Evolutionary conservation across 2,888 invertebrate genomes (phyloP).

Genomic region (Drosophila dives): DNA sequence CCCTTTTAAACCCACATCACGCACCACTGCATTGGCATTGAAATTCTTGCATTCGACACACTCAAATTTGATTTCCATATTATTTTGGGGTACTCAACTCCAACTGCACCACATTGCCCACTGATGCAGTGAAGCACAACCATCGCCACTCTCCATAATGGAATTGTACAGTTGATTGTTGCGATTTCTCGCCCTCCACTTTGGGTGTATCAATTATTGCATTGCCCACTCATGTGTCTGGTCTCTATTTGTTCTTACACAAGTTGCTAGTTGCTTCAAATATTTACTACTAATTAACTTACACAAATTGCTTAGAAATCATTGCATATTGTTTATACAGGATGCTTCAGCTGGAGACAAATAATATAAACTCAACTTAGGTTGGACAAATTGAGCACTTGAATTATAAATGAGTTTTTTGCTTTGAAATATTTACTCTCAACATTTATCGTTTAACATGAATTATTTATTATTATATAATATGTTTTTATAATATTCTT

Average conservation of each 20-base stretch:
- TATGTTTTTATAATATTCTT: not conserved
- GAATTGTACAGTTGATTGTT: constrained; percentile 29
- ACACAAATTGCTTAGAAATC: constrained; percentile 60
- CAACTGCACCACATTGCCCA: constrained; percentile 24
- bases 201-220: constrained; percentile 48
- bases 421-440: not conserved
- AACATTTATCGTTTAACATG: too few species aligned
- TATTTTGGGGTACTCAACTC: constrained; percentile 44
- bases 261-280: constrained; percentile 63
- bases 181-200: constrained; percentile 25
- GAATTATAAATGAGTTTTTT: not conserved
- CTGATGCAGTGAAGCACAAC: constrained; percentile 55
- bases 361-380: not conserved
- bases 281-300: constrained; percentile 65
- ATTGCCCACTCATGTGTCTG: constrained; percentile 20
- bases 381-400: not conserved
- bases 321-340: constrained; percentile 42
- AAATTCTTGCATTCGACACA: constrained; percentile 57
- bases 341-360: constrained; percentile 16
- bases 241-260: constrained; percentile 61
- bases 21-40: constrained; percentile 72
- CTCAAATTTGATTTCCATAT: constrained; percentile 2
- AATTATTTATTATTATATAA: not conserved
- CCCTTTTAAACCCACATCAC: constrained; percentile 45
- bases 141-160: constrained; percentile 39